Evolutionary conservation across 2,888 invertebrate species (phyloP), one percentile per base, ranked within the genome.

Genomic region (Temnothorax unifasciatus): DNA sequence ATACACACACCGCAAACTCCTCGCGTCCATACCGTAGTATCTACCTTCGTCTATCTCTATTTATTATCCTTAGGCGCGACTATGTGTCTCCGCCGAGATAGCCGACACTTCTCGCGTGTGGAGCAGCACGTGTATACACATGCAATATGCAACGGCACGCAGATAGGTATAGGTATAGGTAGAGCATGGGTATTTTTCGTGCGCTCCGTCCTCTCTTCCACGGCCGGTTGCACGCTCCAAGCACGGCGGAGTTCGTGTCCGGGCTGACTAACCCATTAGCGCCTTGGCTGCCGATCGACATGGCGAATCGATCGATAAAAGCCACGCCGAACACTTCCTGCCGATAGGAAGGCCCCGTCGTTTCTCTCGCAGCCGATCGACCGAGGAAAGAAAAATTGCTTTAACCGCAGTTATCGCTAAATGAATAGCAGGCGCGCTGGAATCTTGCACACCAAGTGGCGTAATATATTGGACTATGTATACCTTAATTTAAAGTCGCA

Each of bases 51-150:
- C 92, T 92, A 93, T 93, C 93, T 92, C 91, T 92, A 93, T 94
- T 94, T 94, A 94, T 94, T 93, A 94, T 93, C 92, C 91, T 91
- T 91, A 90, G 91, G 89, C 88, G 92, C 88, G 88, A 92, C 86
- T 86, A 74, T 69, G 88, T 82, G 90, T 90, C 88, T 87, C 88
- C 86, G 84, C 66, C 18, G 84, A 76, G 57, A 89, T 89, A 88
- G 76, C 66, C 41, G 77, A 29, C 59, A 18, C 69, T 50, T 25
- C 25, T 50, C 59, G 44, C 52, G 63, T 47, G 63, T 41, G 29
- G 41, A 25, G 18, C 50, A 15, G 54, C 69, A 41, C 81, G 52
- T 79, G 86, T 86, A 89, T 79, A 63, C 68, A 77, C 29, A 29
- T 47, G 75, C 69, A 9, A 59, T 44, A 44, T 57, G 59, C 29